Conservation (phyloP, 2,113 vertebrate species). For the Brachyhypopomus gauderio region DNA sequence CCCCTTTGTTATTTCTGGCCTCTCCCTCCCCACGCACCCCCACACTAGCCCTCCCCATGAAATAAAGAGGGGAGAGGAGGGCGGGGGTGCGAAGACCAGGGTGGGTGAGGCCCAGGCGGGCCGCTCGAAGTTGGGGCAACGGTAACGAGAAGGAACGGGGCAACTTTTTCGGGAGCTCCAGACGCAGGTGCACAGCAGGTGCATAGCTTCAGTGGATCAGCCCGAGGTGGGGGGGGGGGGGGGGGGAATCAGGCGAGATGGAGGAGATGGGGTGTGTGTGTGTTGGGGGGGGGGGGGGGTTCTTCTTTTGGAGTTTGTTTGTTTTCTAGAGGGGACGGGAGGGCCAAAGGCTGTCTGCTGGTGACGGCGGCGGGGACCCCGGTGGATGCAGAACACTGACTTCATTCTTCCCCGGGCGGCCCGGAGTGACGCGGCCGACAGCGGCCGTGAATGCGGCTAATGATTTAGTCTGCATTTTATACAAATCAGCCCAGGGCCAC, state of each 20-base stretch:
- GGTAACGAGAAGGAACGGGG: constrained; percentile 45
- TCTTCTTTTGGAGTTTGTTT: constrained; percentile 52
- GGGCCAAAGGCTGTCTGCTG: constrained; percentile 43
- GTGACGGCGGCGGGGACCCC: constrained; percentile 44
- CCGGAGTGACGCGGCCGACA: constrained; percentile 44
- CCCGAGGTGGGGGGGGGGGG: neutral
- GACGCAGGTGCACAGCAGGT: constrained; percentile 62
- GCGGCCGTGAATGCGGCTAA: constrained; percentile 46
- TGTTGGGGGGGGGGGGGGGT: neutral
- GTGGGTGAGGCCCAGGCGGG: constrained; percentile 25
- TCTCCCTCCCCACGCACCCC: constrained; percentile 16
- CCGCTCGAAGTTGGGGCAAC: constrained; percentile 41
- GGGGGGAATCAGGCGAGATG: neutral
- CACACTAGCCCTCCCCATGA: neutral
- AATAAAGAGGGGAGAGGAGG: constrained; percentile 22
- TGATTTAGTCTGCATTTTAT: constrained; percentile 51
- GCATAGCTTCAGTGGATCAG: constrained; percentile 55
- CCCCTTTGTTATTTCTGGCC: constrained; percentile 48
- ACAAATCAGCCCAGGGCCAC: constrained; percentile 39
- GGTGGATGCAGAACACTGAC: constrained; percentile 54
- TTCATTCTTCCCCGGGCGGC: constrained; percentile 55
- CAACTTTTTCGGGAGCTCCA: constrained; percentile 42
- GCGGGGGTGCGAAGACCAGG: constrained; percentile 2
- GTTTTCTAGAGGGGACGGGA: constrained; percentile 50
- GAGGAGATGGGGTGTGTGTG: too few species aligned